Conservation (phyloP, 2,113 vertebrate genomes). For the Fregata magnificens region DNA sequence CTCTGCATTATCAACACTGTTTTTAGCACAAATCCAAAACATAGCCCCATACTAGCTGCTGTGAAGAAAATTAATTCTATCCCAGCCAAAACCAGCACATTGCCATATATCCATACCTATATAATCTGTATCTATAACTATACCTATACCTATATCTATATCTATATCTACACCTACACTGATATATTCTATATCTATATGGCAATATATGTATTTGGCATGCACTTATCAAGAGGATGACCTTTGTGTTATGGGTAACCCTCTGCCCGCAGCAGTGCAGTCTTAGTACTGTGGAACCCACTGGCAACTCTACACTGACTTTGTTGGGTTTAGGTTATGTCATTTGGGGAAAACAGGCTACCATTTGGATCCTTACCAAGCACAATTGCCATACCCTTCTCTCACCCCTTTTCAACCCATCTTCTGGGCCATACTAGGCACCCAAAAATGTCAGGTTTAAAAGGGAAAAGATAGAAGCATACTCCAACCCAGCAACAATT, state of each 20-base stretch:
- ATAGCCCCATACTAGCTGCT: too few relatives aligned
- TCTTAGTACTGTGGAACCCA: neutral
- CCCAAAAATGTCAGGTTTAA: neutral
- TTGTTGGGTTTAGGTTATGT: neutral
- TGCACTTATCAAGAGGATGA: neutral
- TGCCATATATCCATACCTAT: neutral
- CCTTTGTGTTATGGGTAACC: neutral
- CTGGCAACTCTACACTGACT: neutral
- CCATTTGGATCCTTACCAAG: neutral
- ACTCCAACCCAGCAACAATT: neutral
- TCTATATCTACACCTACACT: neutral
- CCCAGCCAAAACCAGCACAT: too few relatives aligned
- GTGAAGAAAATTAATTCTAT: too few relatives aligned
- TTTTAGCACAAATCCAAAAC: too few relatives aligned
- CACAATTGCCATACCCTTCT: neutral
- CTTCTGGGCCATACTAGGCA: neutral
- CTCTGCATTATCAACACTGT: too few relatives aligned
- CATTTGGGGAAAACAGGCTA: neutral
- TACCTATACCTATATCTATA: too few relatives aligned
- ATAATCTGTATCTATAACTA: neutral
- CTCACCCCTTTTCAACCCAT: neutral
- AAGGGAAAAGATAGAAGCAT: neutral
- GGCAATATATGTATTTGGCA: neutral
- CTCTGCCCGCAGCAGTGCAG: fast-evolving
- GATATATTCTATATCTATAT: neutral